Base-by-base conservation (phyloP, 1,140 invertebrate species). In the Drosophila ironensis region DNA sequence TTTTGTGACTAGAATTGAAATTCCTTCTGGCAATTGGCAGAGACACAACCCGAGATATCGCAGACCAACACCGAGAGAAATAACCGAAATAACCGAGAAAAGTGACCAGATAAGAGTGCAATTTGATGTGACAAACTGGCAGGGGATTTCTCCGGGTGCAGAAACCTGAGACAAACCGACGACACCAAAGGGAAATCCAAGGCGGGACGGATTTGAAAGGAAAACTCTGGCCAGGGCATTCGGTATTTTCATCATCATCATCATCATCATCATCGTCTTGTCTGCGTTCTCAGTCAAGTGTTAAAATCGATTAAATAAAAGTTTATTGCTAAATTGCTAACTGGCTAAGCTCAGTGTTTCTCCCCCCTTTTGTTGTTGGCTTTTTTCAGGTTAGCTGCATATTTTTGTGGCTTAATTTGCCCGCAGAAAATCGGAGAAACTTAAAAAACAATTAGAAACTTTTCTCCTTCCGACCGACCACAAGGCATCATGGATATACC, bases 261-360 rank as follows among this genome's bases (percentile, higher is more conserved):
- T 27, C 56, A n/a, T 81, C 59, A 45, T 60, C 33, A 30, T 44
- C 52, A 24, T 40, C 57, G 42, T 27, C 56, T 25, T 28, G 41
- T 53, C 35, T 12, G 47, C 44, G 64, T 48, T 74, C 27, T 53
- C 80, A 80, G 66, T 84, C 74, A 86, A 86, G 80, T 86, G 81
- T 86, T 86, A 80, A 86, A 86, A 86, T 86, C 80, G 80, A 86
- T 86, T 86, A 69, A 86, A 80, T 75, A 86, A 80, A 86, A 75
- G 56, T 86, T 86, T 86, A 86, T 86, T 80, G 80, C 80, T 86
- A 78, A 84, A 84, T 86, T 84, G 66, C 80, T 61, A 86, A 86
- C 80, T 86, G 80, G 71, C 74, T 68, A 64, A 66, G 59, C 56
- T 56, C 25, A 20, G 47, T 53, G 20, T 30, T 7, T 42, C 7